phyloP scores from a whole-genome alignment of 2,888 invertebrate species.

The Idaea dimidiata region DNA sequence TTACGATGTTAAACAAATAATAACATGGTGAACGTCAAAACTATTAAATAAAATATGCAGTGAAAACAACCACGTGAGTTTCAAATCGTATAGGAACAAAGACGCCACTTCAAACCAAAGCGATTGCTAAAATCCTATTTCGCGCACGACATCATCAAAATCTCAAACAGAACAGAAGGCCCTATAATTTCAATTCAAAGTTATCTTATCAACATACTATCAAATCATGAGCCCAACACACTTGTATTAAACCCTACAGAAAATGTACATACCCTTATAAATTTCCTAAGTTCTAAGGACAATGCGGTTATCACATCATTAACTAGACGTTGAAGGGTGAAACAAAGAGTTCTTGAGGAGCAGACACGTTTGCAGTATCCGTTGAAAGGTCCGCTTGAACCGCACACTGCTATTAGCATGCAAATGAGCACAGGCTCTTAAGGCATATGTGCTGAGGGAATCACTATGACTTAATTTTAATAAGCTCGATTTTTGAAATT shows the following conservation, averaged over 20 bases:
- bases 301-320: slow-evolving; percentile 8
- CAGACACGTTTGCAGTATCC: slow-evolving; percentile 54
- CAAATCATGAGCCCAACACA: not conserved
- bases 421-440: slow-evolving; percentile 54
- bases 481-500: not conserved
- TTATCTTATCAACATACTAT: not conserved
- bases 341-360: slow-evolving; percentile 37
- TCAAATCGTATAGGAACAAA: too few relatives aligned
- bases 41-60: too few relatives aligned
- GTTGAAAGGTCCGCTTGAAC: slow-evolving; percentile 35
- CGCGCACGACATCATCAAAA: too few relatives aligned
- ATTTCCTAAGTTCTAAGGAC: slow-evolving; percentile 1
- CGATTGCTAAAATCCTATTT: too few relatives aligned
- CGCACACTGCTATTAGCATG: slow-evolving; percentile 65
- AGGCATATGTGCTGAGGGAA: slow-evolving; percentile 14
- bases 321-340: slow-evolving; percentile 21
- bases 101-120: too few relatives aligned
- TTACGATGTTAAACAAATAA: too few relatives aligned
- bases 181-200: not conserved
- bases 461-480: slow-evolving; percentile 1
- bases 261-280: not conserved
- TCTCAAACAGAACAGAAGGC: not conserved
- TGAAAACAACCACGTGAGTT: too few relatives aligned
- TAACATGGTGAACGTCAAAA: too few relatives aligned
- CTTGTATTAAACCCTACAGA: not conserved